Conservation (phyloP, 2,113 vertebrate genomes). For the Tenrec ecaudatus region DNA sequence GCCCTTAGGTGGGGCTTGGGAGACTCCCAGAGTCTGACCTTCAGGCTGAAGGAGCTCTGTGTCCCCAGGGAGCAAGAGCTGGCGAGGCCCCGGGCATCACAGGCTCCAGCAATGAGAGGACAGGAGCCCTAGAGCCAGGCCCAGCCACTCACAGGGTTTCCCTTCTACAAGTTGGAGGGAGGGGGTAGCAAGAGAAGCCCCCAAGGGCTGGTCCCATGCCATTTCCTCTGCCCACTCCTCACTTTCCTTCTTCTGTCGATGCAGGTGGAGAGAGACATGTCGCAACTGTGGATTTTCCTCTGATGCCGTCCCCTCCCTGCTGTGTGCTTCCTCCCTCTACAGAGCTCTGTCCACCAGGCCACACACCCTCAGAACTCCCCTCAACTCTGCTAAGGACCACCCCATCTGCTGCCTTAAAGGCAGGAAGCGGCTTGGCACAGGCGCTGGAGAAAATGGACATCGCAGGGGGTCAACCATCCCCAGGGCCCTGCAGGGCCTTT, state of each 20-base stretch:
- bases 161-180: background rate
- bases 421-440: background rate
- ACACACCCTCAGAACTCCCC: background rate
- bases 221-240: background rate
- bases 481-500: background rate
- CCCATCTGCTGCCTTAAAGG: background rate
- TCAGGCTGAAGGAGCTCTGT: background rate
- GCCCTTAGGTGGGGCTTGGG: background rate
- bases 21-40: background rate
- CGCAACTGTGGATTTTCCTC: background rate
- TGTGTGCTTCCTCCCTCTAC: background rate
- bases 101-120: conserved; percentile 75
- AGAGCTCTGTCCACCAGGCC: background rate
- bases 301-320: background rate
- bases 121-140: conserved; percentile 59
- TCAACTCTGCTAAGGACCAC: background rate
- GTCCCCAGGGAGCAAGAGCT: conserved; percentile 78
- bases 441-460: background rate
- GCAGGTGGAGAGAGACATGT: background rate
- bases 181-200: background rate
- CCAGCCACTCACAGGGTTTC: background rate
- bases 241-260: background rate
- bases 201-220: background rate
- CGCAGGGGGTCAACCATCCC: background rate
- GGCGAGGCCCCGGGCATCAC: conserved; percentile 67